phyloP scores from a whole-genome alignment of 2,797 vertebrate genomes.

The Notolepis coatsorum region DNA sequence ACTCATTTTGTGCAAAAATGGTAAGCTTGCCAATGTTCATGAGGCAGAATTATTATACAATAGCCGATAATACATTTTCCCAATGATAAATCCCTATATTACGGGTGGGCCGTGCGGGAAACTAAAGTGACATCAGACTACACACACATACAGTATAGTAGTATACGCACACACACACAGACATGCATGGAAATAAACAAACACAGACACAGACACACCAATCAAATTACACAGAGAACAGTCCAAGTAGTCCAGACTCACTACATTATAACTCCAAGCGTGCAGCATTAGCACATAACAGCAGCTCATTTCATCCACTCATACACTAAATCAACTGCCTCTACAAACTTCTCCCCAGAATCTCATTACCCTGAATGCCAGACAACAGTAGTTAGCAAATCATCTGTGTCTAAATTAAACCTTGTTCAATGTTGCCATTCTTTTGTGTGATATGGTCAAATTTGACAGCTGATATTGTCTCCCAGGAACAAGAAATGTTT shows the following conservation, averaged over 20 bases:
- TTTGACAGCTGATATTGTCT: no score
- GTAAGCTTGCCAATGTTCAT: no score
- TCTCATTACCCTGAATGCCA: slow-evolving; percentile 6
- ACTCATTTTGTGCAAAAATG: no score
- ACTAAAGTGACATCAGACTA: no score
- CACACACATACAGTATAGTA: slow-evolving; percentile 25
- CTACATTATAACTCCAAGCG: not conserved
- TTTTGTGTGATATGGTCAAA: no score
- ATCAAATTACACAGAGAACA: slow-evolving; percentile 6
- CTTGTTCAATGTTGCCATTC: not conserved
- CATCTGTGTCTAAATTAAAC: not conserved
- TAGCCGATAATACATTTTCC: no score
- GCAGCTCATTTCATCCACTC: slow-evolving; percentile 14
- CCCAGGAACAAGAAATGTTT: no score
- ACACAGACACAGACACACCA: not conserved
- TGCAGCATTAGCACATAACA: slow-evolving; percentile 28
- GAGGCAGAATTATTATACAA: no score
- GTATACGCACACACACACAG: slow-evolving; percentile 17
- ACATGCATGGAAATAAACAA: not conserved
- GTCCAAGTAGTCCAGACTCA: not conserved
- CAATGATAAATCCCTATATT: no score
- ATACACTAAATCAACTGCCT: slow-evolving; percentile 25
- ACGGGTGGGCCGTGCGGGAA: no score
- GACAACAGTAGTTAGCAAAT: slow-evolving; percentile 20
- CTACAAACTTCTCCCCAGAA: slow-evolving; percentile 3